Base-by-base conservation (phyloP, 2,888 invertebrate species). In the Tipula helvola region DNA sequence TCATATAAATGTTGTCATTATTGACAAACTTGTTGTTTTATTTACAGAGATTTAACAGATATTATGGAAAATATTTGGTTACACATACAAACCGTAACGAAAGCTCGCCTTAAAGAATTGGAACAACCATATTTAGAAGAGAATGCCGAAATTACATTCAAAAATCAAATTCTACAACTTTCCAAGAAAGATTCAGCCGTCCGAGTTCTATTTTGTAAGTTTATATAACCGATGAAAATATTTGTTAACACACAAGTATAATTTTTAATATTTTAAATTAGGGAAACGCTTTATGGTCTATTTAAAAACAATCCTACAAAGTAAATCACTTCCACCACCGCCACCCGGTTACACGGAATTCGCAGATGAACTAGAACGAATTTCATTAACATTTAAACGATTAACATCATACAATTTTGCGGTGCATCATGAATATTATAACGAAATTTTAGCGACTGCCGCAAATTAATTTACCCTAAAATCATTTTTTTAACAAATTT, bases 371-470 rank as follows among this genome's bases (percentile, higher is more conserved):
- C 87, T 92, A 83, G 90, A 90, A 87, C 89, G 89, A 85, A 90
- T 90, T 88, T 89, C 90, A 3, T 89, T 89, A 87, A 90, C 90
- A 7, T 89, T 91, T 16, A 90, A 90, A 57, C 90, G 91, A 10
- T 89, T 91, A 10, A 90, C 91, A 83, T 89, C 89, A 85, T 91
- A 92, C 87, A 92, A 92, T 88, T 91, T 91, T 87, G 90, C 91
- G 10, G 92, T 92, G 2, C 91, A 91, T 86, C 90, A 91, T 2
- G 91, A 91, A 87, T 90, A 91, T 88, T 91, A 91, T 86, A 88
- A 89, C 36, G 88, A 90, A 87, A 88, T 91, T 36, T 89, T 91
- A n/a, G 90, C 89, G 18, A 88, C 18, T 57, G 52, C 52, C n/a
- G 28, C 71, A 71, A 71, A 71, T 71, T 28, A 10, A 71, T 12